phyloP scores from a whole-genome alignment of 2,888 invertebrate genomes.

The Diachrysia chrysitis region DNA sequence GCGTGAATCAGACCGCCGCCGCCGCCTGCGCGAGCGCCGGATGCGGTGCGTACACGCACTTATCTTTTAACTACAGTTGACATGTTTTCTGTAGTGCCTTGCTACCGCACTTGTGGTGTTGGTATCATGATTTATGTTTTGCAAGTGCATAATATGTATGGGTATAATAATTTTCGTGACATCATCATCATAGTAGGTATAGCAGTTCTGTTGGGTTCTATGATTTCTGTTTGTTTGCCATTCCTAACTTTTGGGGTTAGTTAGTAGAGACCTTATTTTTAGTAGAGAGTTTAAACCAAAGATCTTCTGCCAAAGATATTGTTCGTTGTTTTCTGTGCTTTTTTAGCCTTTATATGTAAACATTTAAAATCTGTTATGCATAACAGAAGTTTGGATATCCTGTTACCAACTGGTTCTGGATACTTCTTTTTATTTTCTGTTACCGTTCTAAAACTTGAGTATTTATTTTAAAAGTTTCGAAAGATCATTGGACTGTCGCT shows the following conservation, averaged over 20 bases:
- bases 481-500: conserved; percentile 27
- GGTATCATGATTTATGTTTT: background rate
- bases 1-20: conserved; percentile 56
- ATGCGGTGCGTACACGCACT: conserved; percentile 53
- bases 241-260: no score
- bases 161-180: no score
- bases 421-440: conserved; percentile 4
- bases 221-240: no score
- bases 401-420: background rate
- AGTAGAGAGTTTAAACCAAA: no score
- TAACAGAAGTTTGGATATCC: background rate
- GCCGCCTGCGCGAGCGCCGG: conserved; percentile 42
- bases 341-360: no score
- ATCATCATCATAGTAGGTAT: no score
- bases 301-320: no score
- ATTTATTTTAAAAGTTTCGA: conserved; percentile 14
- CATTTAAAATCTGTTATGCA: background rate
- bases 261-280: no score
- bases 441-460: conserved; percentile 11
- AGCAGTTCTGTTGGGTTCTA: no score
- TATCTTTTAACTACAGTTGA: conserved; percentile 40
- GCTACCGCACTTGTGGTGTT: background rate
- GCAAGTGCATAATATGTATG: no score
- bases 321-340: no score
- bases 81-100: conserved; percentile 28